These are phyloP conservation scores for Meriones unguiculatus DNA, from an alignment of 2,113 vertebrate genomes.

Conservation along the genomic window DNA sequence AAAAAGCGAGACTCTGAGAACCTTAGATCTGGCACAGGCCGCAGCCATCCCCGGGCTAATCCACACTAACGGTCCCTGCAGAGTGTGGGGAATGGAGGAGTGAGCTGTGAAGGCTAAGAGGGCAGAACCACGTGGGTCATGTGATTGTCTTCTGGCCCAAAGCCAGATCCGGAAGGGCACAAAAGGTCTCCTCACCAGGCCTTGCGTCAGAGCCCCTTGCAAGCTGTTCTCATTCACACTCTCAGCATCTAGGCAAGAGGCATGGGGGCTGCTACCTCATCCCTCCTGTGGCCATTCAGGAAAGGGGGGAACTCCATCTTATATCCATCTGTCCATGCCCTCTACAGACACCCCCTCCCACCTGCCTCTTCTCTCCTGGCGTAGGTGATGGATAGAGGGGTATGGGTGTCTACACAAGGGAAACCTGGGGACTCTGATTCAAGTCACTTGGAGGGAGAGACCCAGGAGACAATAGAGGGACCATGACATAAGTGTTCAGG, in stretches of 20 bases:
- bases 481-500: background rate
- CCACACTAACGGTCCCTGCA: background rate
- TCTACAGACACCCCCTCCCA: slow-evolving; percentile 8
- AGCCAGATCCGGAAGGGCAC: slow-evolving; percentile 63
- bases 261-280: slow-evolving; percentile 27
- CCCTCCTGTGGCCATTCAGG: slow-evolving; percentile 58
- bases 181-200: slow-evolving; percentile 55
- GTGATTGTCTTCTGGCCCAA: background rate
- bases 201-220: slow-evolving; percentile 30
- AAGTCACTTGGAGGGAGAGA: background rate
- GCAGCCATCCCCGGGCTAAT: background rate
- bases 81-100: background rate
- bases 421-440: background rate
- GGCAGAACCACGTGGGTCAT: background rate
- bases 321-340: slow-evolving; percentile 69
- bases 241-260: slow-evolving; percentile 58
- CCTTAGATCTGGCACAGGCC: too few relatives aligned
- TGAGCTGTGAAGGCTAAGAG: background rate
- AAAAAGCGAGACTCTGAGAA: accelerated
- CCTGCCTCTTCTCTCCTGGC: background rate
- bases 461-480: background rate
- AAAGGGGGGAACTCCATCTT: background rate
- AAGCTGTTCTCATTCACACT: slow-evolving; percentile 80
- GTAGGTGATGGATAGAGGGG: background rate
- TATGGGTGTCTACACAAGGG: background rate